Evolutionary conservation across 2,888 invertebrate genomes (phyloP).

Genomic region (Rhagium mordax): DNA sequence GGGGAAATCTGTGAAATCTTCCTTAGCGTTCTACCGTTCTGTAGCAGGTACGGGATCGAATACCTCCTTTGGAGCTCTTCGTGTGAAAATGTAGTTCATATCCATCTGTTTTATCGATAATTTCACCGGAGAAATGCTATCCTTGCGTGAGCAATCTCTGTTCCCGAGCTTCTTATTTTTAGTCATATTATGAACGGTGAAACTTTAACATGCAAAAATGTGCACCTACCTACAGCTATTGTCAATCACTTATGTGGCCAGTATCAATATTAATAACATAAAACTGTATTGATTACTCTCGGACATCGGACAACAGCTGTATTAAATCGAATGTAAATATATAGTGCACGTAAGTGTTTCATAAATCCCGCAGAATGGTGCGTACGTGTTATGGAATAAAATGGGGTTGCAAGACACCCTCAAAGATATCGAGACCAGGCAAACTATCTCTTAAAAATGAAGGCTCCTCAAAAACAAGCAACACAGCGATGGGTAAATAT

Average conservation of each 20-base stretch:
- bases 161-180: conserved; percentile 20
- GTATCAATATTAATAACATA: background rate
- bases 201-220: conserved; percentile 4
- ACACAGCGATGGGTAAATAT: conserved; percentile 18
- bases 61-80: conserved; percentile 1
- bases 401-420: conserved; percentile 45
- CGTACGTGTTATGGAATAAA: conserved; percentile 49
- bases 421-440: background rate
- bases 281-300: background rate
- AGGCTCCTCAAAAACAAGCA: background rate
- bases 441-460: conserved; percentile 4
- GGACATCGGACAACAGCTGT: background rate
- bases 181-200: conserved; percentile 23
- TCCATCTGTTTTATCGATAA: conserved; percentile 35
- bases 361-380: conserved; percentile 39
- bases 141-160: conserved; percentile 24
- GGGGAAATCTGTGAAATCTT: too few species aligned
- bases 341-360: background rate
- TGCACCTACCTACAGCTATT: too few species aligned
- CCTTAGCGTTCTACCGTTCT: background rate
- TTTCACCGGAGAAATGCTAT: conserved; percentile 18
- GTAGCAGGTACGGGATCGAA: background rate
- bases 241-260: too few species aligned
- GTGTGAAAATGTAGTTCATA: conserved; percentile 33
- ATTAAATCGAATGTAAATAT: background rate